Evolutionary conservation across 2,888 invertebrate genomes (phyloP).

Genomic region (Boloria euphrosyne): DNA sequence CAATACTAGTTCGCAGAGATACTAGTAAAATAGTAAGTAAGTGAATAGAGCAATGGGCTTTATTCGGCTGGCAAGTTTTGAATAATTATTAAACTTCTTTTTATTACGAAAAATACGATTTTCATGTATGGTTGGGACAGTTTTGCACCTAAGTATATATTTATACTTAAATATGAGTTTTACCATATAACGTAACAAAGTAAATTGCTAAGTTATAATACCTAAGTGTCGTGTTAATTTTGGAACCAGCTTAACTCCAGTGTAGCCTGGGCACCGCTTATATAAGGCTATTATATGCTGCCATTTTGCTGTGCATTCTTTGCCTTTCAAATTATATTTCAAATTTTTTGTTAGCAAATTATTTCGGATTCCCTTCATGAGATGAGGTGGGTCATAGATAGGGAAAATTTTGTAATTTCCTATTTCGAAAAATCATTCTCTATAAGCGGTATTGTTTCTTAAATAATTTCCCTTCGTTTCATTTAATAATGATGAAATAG

Average conservation of each 20-base stretch:
- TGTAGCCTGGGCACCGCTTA: not conserved
- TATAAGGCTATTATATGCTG: not conserved
- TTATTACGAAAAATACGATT: too few relatives aligned
- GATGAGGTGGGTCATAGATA: conserved; percentile 1
- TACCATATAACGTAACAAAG: too few relatives aligned
- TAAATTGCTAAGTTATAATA: too few relatives aligned
- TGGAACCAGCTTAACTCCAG: not conserved
- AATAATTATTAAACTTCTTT: too few relatives aligned
- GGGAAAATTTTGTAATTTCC: conserved; percentile 20
- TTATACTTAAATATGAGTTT: too few relatives aligned
- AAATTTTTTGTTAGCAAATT: conserved; percentile 6
- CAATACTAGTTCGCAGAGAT: too few relatives aligned
- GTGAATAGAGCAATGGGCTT: too few relatives aligned
- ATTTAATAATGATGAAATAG: conserved; percentile 25
- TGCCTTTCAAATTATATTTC: not conserved
- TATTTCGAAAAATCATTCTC: conserved; percentile 13
- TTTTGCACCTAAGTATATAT: too few relatives aligned
- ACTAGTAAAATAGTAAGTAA: too few relatives aligned
- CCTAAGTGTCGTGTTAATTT: too few relatives aligned
- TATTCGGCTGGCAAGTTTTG: too few relatives aligned
- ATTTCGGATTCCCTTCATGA: conserved; percentile 3
- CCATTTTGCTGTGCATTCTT: not conserved
- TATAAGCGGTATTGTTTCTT: conserved; percentile 14
- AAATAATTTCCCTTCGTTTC: conserved; percentile 26
- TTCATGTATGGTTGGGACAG: too few relatives aligned